Conservation (phyloP, 2,797 vertebrate species). For the Liasis olivaceus region DNA sequence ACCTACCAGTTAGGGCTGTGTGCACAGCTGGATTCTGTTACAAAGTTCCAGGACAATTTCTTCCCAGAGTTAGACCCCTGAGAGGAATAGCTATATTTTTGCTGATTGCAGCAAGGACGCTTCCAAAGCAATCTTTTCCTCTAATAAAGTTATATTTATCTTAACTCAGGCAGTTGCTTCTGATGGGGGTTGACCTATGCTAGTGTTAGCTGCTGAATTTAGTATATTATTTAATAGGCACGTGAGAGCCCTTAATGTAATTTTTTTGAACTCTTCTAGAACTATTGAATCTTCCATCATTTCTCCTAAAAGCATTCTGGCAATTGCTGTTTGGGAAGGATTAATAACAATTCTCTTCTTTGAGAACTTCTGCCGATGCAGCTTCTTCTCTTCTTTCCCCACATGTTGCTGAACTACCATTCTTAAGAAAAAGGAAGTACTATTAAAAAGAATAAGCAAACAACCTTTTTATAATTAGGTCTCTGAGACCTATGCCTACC, state of each 20-base stretch:
- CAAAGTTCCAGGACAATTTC: background rate
- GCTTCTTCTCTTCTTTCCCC: background rate
- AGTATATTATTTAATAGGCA: background rate
- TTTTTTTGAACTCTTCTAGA: background rate
- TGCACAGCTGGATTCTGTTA: background rate
- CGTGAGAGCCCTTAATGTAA: background rate
- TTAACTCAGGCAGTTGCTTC: background rate
- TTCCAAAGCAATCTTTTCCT: background rate
- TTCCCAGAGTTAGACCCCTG: background rate
- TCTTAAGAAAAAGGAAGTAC: background rate
- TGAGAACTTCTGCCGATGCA: background rate
- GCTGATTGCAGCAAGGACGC: background rate
- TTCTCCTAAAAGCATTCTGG: background rate
- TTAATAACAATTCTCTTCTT: background rate
- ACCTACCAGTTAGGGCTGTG: background rate
- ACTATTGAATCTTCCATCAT: background rate
- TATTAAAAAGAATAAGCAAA: background rate
- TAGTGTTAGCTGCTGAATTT: background rate
- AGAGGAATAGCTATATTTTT: background rate
- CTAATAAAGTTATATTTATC: background rate
- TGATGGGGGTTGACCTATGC: background rate
- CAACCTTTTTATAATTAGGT: background rate
- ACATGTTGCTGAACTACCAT: background rate
- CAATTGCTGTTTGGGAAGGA: background rate
- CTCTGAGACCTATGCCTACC: background rate